phyloP scores from a whole-genome alignment of 2,888 invertebrate genomes.

The Phaedon cochleariae region DNA sequence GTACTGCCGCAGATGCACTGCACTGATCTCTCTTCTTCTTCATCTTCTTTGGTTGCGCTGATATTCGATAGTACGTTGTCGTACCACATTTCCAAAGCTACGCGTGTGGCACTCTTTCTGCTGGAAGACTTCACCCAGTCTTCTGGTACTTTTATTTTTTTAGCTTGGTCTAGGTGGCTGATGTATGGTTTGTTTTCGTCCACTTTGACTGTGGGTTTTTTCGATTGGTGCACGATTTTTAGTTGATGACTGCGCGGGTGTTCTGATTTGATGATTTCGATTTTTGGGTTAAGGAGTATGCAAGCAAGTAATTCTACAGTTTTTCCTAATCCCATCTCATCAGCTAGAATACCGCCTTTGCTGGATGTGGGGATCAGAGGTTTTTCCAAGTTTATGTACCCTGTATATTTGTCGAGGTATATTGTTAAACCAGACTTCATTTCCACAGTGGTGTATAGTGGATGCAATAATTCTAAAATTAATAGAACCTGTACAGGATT shows the following conservation, averaged over 20 bases:
- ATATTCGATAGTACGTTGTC: conserved; percentile 47
- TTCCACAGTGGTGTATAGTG: conserved; percentile 51
- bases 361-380: conserved; percentile 52
- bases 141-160: conserved; percentile 45
- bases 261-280: not conserved
- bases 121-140: conserved; percentile 43
- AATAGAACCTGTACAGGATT: too few species aligned
- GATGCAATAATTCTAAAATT: conserved; percentile 50
- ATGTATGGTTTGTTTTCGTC: conserved; percentile 21
- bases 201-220: conserved; percentile 24
- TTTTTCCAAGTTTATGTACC: conserved; percentile 57
- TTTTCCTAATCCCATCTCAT: conserved; percentile 86
- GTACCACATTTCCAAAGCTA: conserved; percentile 55
- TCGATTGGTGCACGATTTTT: conserved; percentile 17
- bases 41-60: conserved; percentile 28
- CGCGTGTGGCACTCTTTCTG: conserved; percentile 45
- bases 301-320: conserved; percentile 78
- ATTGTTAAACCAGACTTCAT: conserved; percentile 51
- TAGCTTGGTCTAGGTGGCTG: conserved; percentile 33
- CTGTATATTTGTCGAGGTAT: conserved; percentile 62
- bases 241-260: not conserved
- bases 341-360: conserved; percentile 78
- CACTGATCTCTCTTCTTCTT: conserved; percentile 38
- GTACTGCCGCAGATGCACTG: conserved; percentile 62
- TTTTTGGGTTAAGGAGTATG: conserved; percentile 66